Percentiles rank a stretch among this genome's conserved stretches.
phyloP scores from a whole-genome alignment of 2,888 invertebrate genomes.

The Hypomecis punctinalis region DNA sequence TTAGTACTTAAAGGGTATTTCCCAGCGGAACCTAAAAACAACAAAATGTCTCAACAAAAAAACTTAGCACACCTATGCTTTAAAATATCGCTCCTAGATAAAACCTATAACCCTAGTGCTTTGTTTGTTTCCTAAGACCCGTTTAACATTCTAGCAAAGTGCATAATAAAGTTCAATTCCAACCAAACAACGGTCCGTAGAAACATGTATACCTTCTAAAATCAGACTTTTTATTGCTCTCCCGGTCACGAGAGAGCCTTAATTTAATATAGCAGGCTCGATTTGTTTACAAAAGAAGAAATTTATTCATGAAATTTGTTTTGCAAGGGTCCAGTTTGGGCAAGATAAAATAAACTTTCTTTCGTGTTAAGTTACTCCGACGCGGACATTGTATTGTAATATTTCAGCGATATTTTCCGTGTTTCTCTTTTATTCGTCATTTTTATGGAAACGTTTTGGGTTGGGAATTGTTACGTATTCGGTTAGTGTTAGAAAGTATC shows the following conservation, averaged over 20 bases:
- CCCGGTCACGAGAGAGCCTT: conserved; percentile 68
- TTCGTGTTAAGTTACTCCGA: conserved; percentile 68
- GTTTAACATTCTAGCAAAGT: conserved; percentile 26
- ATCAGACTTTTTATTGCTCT: conserved; percentile 67
- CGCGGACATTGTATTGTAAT: conserved; percentile 51
- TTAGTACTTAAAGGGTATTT: too few species aligned
- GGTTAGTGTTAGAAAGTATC: neutral
- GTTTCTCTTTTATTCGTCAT: conserved; percentile 50
- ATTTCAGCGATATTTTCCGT: conserved; percentile 57
- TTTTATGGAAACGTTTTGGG: conserved; percentile 1
- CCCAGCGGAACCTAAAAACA: too few species aligned
- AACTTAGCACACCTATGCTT: too few species aligned
- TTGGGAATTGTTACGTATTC: neutral
- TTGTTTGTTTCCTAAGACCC: conserved; percentile 3
- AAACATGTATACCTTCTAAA: conserved; percentile 52
- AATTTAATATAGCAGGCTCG: conserved; percentile 80
- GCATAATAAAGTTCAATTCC: conserved; percentile 39
- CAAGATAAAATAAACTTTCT: conserved; percentile 74
- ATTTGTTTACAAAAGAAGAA: conserved; percentile 84
- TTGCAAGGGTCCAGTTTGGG: conserved; percentile 65
- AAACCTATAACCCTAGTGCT: conserved; percentile 6
- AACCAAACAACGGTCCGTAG: conserved; percentile 24
- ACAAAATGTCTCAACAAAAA: too few species aligned
- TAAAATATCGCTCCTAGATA: neutral
- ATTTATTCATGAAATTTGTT: conserved; percentile 85